Percentiles rank a stretch among this genome's conserved stretches.
These are phyloP conservation scores for Alentia gelatinosa DNA, from an alignment of 2,888 invertebrate genomes.

Conservation along the genomic window DNA sequence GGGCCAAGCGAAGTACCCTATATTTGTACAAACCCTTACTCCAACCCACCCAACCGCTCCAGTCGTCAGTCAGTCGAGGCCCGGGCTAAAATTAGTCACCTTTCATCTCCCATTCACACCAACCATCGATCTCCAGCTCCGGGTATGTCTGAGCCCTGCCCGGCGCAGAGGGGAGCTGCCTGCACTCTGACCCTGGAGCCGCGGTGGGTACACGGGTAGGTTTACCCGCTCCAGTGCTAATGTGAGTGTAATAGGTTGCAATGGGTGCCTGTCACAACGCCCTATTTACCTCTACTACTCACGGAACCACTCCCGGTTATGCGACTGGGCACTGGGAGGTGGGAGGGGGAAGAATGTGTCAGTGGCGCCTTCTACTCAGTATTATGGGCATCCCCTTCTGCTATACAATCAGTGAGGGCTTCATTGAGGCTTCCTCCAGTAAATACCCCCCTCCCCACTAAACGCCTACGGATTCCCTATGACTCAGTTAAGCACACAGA, in stretches of 20 bases:
- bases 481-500: no score
- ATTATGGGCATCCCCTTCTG: no score
- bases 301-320: not conserved
- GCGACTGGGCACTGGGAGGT: no score
- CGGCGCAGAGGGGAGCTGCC: not conserved
- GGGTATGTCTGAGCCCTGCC: not conserved
- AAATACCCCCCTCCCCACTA: no score
- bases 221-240: not conserved
- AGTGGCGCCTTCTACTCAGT: no score
- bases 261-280: slow-evolving; percentile 10
- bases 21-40: not conserved
- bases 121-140: not conserved
- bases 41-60: not conserved
- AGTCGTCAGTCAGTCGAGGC: not conserved
- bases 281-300: slow-evolving; percentile 12
- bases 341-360: no score
- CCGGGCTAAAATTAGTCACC: not conserved
- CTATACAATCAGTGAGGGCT: no score
- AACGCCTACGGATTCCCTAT: no score
- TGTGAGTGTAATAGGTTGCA: not conserved
- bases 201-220: not conserved
- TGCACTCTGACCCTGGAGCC: not conserved
- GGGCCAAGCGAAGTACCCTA: not conserved
- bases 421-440: no score
- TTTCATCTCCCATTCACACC: not conserved